Conservation (phyloP, 2,888 invertebrate genomes). For the Agrotis exclamationis region DNA sequence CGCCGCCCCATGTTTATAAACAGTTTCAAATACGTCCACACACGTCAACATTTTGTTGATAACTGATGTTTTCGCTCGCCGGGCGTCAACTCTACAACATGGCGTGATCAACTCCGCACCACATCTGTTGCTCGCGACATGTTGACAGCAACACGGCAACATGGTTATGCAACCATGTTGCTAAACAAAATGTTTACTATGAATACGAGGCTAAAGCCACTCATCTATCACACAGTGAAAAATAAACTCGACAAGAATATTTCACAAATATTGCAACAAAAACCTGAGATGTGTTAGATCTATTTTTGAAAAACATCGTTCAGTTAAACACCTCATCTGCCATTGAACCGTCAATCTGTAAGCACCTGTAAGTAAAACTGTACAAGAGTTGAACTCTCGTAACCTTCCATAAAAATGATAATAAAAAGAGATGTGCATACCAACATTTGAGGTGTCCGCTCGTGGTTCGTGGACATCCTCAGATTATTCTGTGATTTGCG, state of each 20-base stretch:
- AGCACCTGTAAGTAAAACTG: neutral
- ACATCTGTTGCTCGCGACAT: no score
- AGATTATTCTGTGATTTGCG: constrained; percentile 37
- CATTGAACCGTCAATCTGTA: constrained; percentile 24
- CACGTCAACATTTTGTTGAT: no score
- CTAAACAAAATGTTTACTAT: no score
- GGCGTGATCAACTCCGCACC: no score
- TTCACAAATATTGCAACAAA: neutral
- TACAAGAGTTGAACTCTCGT: constrained; percentile 40
- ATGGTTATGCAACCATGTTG: no score
- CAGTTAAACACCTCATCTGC: constrained; percentile 7
- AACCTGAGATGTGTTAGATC: neutral
- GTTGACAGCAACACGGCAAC: no score
- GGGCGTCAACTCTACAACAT: no score
- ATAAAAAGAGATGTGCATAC: constrained; percentile 35
- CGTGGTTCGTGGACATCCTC: constrained; percentile 16
- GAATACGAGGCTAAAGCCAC: no score
- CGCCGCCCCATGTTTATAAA: no score
- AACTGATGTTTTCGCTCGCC: no score
- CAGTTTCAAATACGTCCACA: no score
- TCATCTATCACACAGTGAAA: neutral
- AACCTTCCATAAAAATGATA: constrained; percentile 36
- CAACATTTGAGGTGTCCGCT: constrained; percentile 24
- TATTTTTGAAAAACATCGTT: constrained; percentile 14
- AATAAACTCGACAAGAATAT: neutral